Conservation (phyloP, 2,797 vertebrate genomes). For the Semaprochilodus insignis region DNA sequence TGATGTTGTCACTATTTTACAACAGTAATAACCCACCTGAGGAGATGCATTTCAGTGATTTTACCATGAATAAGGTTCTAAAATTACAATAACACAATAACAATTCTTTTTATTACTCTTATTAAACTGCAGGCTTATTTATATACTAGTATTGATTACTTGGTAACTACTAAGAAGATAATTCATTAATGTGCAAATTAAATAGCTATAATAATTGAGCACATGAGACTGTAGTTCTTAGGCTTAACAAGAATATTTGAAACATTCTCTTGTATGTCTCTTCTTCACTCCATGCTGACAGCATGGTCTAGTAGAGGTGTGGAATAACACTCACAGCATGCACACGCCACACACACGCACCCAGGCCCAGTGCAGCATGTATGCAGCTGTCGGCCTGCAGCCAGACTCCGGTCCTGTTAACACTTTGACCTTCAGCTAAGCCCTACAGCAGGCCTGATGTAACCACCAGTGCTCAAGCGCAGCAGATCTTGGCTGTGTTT, state of each 20-base stretch:
- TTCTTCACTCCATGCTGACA: constrained; percentile 33
- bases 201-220: no score
- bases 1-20: no score
- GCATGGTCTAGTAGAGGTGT: constrained; percentile 15
- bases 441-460: constrained; percentile 40
- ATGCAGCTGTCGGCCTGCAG: constrained; percentile 24
- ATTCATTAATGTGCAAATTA: no score
- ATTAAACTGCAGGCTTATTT: no score
- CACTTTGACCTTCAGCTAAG: constrained; percentile 48
- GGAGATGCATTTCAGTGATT: no score
- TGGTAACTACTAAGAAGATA: no score
- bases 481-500: not conserved
- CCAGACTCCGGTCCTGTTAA: constrained; percentile 36
- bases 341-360: constrained; percentile 31
- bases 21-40: no score
- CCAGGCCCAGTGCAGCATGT: constrained; percentile 4
- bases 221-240: no score
- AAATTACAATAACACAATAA: no score
- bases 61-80: no score
- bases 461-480: constrained; percentile 18
- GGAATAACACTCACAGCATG: constrained; percentile 14
- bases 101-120: no score
- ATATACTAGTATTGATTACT: no score
- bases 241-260: not conserved
- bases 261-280: not conserved